Conservation (phyloP, 2,888 invertebrate species). For the Ryuthela nishihirai region DNA sequence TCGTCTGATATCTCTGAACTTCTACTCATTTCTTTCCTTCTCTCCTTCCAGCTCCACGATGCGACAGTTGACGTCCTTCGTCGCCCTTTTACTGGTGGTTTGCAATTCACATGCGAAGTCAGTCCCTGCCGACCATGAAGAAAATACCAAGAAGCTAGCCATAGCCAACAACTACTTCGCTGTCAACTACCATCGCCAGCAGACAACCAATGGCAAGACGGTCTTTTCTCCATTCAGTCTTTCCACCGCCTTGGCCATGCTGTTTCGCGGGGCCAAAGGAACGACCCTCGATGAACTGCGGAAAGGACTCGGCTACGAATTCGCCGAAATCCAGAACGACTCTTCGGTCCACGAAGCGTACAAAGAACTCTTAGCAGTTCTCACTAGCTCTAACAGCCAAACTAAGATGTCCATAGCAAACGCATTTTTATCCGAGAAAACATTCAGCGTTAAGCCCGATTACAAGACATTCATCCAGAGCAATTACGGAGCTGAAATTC, state of each 20-base stretch:
- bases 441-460: background rate
- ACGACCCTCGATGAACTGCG: constrained; percentile 47
- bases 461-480: background rate
- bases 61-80: too few species aligned
- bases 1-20: too few species aligned
- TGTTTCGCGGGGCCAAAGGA: constrained; percentile 48
- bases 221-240: constrained; percentile 51
- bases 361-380: background rate
- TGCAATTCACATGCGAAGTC: too few species aligned
- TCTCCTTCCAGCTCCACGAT: too few species aligned
- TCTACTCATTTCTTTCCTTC: too few species aligned
- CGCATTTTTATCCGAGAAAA: background rate
- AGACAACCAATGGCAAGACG: too few species aligned
- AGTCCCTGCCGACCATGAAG: too few species aligned
- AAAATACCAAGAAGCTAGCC: too few species aligned
- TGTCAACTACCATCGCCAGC: too few species aligned
- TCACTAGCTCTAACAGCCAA: too few species aligned
- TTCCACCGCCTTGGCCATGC: constrained; percentile 50
- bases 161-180: too few species aligned
- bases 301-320: constrained; percentile 27
- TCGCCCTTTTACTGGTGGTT: too few species aligned
- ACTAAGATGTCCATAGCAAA: background rate
- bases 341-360: constrained; percentile 3
- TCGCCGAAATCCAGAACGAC: background rate
- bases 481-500: background rate